Base-by-base conservation (phyloP, 2,797 vertebrate genomes). In the Ceryle rudis region DNA sequence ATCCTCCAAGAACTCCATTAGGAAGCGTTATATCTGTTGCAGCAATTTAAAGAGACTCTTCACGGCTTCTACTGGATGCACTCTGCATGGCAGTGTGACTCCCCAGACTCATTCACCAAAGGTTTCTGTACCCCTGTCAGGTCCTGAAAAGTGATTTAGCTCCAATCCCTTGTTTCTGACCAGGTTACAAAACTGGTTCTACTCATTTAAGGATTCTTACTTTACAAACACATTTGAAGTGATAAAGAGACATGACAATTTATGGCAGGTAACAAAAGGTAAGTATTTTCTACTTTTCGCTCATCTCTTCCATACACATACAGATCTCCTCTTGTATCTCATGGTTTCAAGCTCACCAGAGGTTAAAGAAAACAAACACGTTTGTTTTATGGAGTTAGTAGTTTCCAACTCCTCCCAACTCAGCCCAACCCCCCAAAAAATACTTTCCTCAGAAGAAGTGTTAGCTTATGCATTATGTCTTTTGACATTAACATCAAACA, bases 21-120 rank as follows among this genome's bases (percentile, higher is more conserved):
- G 21, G 47, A 42, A 81, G 11, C 1, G 0, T 69, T 74, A 18
- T 5, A 49, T n/a, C 17, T 4, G 0, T 29, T 39, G n/a, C 64
- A 93, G 39, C 14, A 73, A 11, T 81, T 93, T 91, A 26, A 62
- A 42, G 41, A 35, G 26, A 54, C 19, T 49, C 47, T 62, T 65
- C n/a, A 28, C 47, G 64, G 23, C 44, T 66, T 60, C n/a, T 37
- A 44, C 14, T 72, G 81, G n/a, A 52, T 42, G 33, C n/a, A 35
- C 9, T 66, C 33, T 57, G 47, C 33, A 29, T 0, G 4, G 54
- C 12, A 71, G 21, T 55, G 25, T 16, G 5, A 57, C 54, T 81
- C 12, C 29, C 16, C 28, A 77, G 2, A 33, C 26, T 42, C 17
- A 65, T 41, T 51, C 73, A 64, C n/a, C 69, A 85, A 49, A 73